A percentile compares a stretch with the other conserved stretches of the same genome.
These are phyloP conservation scores for Ceratothoa steindachneri DNA, from an alignment of 2,888 invertebrate species.

Conservation along the genomic window DNA sequence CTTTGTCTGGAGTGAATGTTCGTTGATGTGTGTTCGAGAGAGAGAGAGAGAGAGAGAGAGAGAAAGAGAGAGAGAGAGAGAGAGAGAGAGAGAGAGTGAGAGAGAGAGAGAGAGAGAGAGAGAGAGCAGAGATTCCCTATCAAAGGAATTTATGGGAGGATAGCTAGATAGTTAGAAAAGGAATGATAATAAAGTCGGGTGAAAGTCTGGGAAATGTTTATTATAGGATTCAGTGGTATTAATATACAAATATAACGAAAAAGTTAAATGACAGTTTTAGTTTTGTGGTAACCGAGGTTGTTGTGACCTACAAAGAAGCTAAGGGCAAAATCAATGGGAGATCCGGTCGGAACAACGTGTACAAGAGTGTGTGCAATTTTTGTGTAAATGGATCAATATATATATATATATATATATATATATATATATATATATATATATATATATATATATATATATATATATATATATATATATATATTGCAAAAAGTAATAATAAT, in stretches of 20 bases:
- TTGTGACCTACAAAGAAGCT: neutral
- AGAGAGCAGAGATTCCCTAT: neutral
- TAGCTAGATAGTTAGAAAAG: neutral
- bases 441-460: slow-evolving; percentile 15
- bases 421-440: slow-evolving; percentile 15
- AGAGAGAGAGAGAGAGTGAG: neutral
- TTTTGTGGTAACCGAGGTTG: too few relatives aligned
- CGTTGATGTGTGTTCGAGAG: too few relatives aligned
- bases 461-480: slow-evolving; percentile 15
- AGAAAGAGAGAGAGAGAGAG: neutral
- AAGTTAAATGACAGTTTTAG: neutral
- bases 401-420: slow-evolving; percentile 15
- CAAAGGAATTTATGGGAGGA: too few relatives aligned
- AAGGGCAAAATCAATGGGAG: neutral
- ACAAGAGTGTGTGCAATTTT: too few relatives aligned
- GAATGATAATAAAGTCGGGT: neutral
- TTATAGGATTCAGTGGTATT: neutral
- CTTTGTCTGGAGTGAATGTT: too few relatives aligned
- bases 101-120: neutral
- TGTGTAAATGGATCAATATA: too few relatives aligned
- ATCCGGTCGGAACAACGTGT: too few relatives aligned
- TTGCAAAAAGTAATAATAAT: neutral
- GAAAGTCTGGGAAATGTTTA: neutral
- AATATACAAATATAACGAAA: neutral
- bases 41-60: neutral